These are phyloP conservation scores for Cyanistes caeruleus DNA, from an alignment of 2,113 vertebrate genomes.

Conservation along the genomic window DNA sequence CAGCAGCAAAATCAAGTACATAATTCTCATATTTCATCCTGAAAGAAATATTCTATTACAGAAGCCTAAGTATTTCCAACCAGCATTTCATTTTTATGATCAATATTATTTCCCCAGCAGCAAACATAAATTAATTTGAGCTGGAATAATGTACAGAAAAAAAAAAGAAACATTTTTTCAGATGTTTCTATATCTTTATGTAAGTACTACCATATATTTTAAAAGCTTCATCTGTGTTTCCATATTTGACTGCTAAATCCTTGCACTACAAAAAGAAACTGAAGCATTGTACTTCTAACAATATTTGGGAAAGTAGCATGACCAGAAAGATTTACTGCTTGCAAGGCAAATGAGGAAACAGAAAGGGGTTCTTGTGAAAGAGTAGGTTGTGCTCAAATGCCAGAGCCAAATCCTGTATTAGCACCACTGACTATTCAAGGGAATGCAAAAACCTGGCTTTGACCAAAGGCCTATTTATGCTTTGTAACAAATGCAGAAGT, in stretches of 20 bases:
- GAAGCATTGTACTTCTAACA: neutral
- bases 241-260: neutral
- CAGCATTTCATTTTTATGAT: slow-evolving; percentile 25
- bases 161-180: neutral
- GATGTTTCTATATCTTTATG: neutral
- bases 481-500: neutral
- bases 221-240: slow-evolving; percentile 14
- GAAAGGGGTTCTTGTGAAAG: neutral
- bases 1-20: neutral
- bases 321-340: neutral
- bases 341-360: neutral
- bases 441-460: neutral
- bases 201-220: neutral
- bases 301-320: neutral
- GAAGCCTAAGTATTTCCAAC: neutral
- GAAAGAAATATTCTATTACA: neutral
- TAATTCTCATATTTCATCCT: slow-evolving; percentile 30
- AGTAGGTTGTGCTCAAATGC: neutral
- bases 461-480: neutral
- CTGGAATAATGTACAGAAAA: neutral
- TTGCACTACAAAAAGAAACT: neutral
- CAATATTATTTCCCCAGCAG: neutral
- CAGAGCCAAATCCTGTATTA: neutral
- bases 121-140: neutral
- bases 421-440: neutral